Conservation (phyloP, 2,113 vertebrate species). For the Poecile atricapillus region DNA sequence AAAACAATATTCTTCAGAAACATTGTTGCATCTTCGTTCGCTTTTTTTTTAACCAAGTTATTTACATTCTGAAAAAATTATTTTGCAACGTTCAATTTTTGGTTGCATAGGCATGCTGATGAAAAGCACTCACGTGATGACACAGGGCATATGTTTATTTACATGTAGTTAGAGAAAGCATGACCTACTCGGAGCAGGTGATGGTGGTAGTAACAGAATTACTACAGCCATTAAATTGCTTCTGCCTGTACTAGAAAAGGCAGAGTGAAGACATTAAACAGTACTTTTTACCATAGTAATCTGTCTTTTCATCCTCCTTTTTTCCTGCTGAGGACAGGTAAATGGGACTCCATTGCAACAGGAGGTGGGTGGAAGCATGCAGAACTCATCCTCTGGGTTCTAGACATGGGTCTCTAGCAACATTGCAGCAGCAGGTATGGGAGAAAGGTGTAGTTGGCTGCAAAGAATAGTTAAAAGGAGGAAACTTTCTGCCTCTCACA, state of each 20-base stretch:
- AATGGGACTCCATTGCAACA: not conserved
- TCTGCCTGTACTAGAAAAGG: not conserved
- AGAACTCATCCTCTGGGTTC: not conserved
- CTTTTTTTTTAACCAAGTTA: not conserved
- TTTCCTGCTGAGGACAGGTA: accelerated
- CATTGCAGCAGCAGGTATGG: not conserved
- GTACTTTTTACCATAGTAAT: not conserved
- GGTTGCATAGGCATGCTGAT: not conserved
- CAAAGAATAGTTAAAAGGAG: not conserved
- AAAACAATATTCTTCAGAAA: not conserved
- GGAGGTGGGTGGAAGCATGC: not conserved
- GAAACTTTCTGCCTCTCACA: not conserved
- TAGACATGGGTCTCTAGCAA: not conserved
- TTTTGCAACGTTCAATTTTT: not conserved
- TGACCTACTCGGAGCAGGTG: not conserved
- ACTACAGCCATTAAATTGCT: not conserved
- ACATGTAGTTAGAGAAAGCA: not conserved
- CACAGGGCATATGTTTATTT: not conserved
- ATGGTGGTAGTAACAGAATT: not conserved
- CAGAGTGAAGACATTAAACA: not conserved
- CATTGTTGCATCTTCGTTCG: not conserved
- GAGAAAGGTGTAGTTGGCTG: not conserved
- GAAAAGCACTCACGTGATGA: accelerated
- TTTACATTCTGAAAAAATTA: not conserved
- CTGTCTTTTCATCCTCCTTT: not conserved